phyloP scores from a whole-genome alignment of 2,113 vertebrate genomes.

The Leptobrachium ailaonicum region DNA sequence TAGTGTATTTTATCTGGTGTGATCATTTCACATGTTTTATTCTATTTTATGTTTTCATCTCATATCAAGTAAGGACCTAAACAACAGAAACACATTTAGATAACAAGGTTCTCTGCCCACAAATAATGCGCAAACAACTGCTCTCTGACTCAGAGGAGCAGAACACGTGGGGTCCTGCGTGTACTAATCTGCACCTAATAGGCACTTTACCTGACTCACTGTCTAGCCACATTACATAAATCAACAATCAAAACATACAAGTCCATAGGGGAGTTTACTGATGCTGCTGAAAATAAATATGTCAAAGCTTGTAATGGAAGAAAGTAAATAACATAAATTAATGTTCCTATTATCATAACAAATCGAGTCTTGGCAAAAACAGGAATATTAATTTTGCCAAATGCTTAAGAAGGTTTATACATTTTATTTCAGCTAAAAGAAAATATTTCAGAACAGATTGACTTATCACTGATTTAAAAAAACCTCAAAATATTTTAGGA shows the following conservation, averaged over 20 bases:
- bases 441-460: no score
- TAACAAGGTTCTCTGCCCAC: conserved; percentile 62
- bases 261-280: conserved; percentile 58
- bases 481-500: no score
- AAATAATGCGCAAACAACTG: conserved; percentile 68
- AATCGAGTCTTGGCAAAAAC: no score
- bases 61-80: no score
- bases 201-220: conserved; percentile 79
- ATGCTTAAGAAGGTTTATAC: no score
- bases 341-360: no score
- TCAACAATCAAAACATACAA: conserved; percentile 63
- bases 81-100: conserved; percentile 49
- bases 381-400: no score
- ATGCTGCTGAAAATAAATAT: conserved; percentile 4
- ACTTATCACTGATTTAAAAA: no score
- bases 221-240: conserved; percentile 77
- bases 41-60: no score
- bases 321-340: background rate
- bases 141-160: conserved; percentile 67
- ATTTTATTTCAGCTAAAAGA: no score
- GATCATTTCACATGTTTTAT: no score
- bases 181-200: conserved; percentile 73
- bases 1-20: no score
- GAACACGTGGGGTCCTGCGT: conserved; percentile 67
- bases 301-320: background rate